Evolutionary conservation across 2,797 vertebrate species (phyloP), one percentile per base, ranked within the genome.

Genomic region (Triplophysa yarkandensis): DNA sequence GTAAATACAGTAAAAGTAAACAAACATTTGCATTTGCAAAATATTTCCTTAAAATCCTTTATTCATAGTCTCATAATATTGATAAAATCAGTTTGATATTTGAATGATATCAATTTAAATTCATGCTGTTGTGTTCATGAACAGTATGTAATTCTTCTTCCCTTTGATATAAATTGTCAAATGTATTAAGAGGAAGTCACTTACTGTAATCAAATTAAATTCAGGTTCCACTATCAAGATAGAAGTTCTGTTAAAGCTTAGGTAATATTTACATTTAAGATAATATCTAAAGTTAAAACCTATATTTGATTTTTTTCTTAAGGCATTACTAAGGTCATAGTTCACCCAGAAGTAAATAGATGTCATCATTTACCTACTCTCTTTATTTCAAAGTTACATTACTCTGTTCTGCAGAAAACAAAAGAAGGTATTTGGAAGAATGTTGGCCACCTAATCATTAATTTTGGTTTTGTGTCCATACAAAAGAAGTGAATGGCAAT

Each of bases 81-180:
- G 3, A 58, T 6, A 69, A n/a, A 58, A 58, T 48, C 16, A 5
- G 28, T 48, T 36, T 71, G 16, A 13, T 27, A 48, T 50, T 34
- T 39, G 43, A 62, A 61, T 23, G 9, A 48, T 50, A 8, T 27
- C 3, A 13, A 19, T 50, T 25, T 0, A 2, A 60, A 32, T 46
- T 48, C 8, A 46, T 48, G 41, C 68, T 70, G 54, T 28, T n/a
- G 41, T 34, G 28, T 5, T 61, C 43, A 61, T 36, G n/a, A 48
- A 44, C 30, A 6, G 60, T 17, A 58, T 25, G 14, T 48, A 55
- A 71, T 58, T 61, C 28, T 36, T 71, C 8, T n/a, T 36, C 14
- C 36, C 30, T 16, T 13, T 58, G n/a, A 58, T 13, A 13, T 70
- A 25, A 70, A 13, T 14, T 70, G 39, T 28, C 58, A 32, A n/a